Base-by-base conservation (phyloP, 1,140 invertebrate species). In the Drosophila pectinifera region DNA sequence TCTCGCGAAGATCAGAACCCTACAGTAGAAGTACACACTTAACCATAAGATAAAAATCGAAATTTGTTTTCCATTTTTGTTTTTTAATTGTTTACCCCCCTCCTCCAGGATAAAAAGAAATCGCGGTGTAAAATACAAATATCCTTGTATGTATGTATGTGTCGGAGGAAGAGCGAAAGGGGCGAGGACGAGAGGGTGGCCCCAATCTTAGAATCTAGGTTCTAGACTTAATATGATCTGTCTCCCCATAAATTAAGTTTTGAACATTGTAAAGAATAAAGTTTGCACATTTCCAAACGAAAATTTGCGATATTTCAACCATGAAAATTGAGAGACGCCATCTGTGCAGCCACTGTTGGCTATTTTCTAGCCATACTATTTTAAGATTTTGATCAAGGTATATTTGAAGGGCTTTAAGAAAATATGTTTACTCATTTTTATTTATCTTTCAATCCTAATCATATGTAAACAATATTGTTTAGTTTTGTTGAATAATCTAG, bases 131-230 rank as follows among this genome's bases (percentile, higher is more conserved):
- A 63, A n/a, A 62, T 62, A 57, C 51, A 62, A 62, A 36, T 31
- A 22, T 46, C 63, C 57, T 34, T 62, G 43, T 62, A 24, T 54
- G 58, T 61, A 26, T 26, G 49, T 62, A 24, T 62, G 49, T 62
- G 36, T 34, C 26, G 42, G 14, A 31, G 53, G 20, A 31, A 48
- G 39, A 22, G 20, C 45, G 31, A 26, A 38, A 8, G 46, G n/a
- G 54, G 18, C 39, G 3, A 11, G 26, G 13, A 26, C 8, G 10
- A 20, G 16, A 20, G 10, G 13, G 3, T 38, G 31, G 31, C 51
- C 51, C 38, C 51, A n/a, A 31, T 53, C 31, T n/a, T 53, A 53
- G 39, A 26, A 46, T 24, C 22, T 58, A 28, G 57, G n/a, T 24
- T 54, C 28, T 34, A 24, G 28, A 55, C n/a, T 22, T 53, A 36